Conservation (phyloP, 2,797 vertebrate species). For the Sternotherus odoratus region DNA sequence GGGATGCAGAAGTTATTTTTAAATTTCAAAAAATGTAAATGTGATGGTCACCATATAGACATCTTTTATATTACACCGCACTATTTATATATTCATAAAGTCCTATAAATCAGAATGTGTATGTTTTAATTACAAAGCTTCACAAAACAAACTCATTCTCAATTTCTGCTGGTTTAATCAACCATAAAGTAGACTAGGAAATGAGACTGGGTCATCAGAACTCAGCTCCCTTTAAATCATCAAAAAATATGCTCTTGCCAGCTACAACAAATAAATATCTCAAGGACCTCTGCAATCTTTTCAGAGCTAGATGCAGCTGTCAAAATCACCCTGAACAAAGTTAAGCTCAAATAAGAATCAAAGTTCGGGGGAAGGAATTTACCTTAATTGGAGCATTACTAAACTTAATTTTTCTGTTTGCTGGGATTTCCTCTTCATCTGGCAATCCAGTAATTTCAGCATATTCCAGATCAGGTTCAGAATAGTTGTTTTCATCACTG, state of each 20-base stretch:
- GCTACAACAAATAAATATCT: background rate
- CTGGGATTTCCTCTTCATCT: slow-evolving; percentile 91
- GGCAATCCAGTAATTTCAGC: slow-evolving; percentile 92
- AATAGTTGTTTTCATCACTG: slow-evolving; percentile 91
- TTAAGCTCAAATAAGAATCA: slow-evolving; percentile 21
- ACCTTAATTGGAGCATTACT: slow-evolving; percentile 95
- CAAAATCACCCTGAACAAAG: slow-evolving; percentile 36
- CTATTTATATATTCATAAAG: background rate
- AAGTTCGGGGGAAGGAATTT: slow-evolving; percentile 58
- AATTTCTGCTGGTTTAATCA: slow-evolving; percentile 14
- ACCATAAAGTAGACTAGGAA: background rate
- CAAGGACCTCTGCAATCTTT: slow-evolving; percentile 37
- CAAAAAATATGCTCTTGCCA: background rate
- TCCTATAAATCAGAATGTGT: background rate
- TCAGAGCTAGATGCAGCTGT: background rate
- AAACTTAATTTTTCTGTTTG: slow-evolving; percentile 93
- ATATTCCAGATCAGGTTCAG: slow-evolving; percentile 91
- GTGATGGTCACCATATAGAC: background rate
- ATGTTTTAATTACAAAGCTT: background rate
- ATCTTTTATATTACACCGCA: background rate
- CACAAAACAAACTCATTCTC: slow-evolving; percentile 1
- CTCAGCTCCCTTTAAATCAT: background rate
- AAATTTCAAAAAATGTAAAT: background rate
- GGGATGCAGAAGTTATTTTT: background rate
- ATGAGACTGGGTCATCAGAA: background rate